phyloP scores from a whole-genome alignment of 2,113 vertebrate genomes.

The Serilophus lunatus region DNA sequence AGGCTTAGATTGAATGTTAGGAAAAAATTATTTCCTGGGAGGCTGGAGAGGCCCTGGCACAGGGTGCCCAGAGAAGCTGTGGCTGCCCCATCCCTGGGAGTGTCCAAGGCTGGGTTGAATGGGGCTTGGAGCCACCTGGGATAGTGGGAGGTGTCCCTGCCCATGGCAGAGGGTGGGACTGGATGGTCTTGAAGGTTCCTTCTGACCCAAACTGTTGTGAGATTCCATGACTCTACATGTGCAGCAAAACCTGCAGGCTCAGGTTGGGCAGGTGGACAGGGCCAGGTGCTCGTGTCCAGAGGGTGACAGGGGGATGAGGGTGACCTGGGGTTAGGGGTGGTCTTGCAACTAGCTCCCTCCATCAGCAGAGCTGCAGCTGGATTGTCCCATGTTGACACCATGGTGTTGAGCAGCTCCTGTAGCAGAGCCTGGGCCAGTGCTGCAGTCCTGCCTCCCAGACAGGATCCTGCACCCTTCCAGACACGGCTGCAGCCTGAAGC shows the following conservation, averaged over 20 bases:
- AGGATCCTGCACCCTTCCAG: not conserved
- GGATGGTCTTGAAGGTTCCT: not conserved
- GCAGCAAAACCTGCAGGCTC: not conserved
- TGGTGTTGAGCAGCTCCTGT: not conserved
- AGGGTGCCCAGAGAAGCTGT: not conserved
- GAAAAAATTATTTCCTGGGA: not conserved
- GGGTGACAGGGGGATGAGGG: not conserved
- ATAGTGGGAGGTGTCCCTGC: not conserved
- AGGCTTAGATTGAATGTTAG: not conserved
- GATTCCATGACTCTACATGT: not conserved
- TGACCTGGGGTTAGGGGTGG: not conserved
- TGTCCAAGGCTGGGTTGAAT: not conserved
- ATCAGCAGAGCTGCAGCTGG: not conserved
- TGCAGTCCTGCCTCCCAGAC: not conserved
- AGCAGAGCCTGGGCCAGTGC: not conserved
- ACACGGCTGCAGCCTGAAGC: not conserved
- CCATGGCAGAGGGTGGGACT: not conserved
- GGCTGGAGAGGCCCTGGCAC: not conserved
- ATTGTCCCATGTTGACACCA: fast-evolving
- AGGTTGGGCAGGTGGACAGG: fast-evolving
- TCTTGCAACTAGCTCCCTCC: not conserved
- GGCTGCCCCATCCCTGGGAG: not conserved
- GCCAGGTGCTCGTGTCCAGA: not conserved
- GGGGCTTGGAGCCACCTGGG: not conserved
- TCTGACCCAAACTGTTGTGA: not conserved